Evolutionary conservation across 2,113 vertebrate species (phyloP), one percentile per base, ranked within the genome.

Genomic region (Galbula dea): DNA sequence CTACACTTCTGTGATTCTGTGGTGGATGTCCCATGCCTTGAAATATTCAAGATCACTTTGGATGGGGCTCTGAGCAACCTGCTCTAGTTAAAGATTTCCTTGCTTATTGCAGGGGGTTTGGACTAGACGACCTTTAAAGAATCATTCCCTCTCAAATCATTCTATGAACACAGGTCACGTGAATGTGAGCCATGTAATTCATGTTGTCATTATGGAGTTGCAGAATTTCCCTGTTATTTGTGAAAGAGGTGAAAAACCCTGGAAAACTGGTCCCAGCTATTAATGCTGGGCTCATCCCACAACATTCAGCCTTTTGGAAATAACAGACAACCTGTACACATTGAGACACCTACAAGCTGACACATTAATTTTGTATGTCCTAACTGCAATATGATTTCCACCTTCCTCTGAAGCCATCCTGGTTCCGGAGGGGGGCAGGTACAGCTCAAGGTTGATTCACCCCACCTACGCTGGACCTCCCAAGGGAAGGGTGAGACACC

Each of bases 401-500:
- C 52, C n/a, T 59, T 52, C 51, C 27, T 90, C 76, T 54, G 72
- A 51, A 77, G 74, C 69, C 6, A 0, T 6, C 43, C 48, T 63
- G 59, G 67, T 79, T 86, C 45, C 39, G 54, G 67, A 90, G 32
- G 41, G 88, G 80, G 59, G 76, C 65, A 72, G 77, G 27, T 48
- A 7, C 48, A 72, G 83, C 4, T 12, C 71, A 48, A 69, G 18
- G 22, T 58, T 91, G 93, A 94, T 45, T 94, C 95, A 93, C 30
- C 41, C 71, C 92, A 79, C 92, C 95, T 5, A 94, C 69, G 8
- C 65, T 49, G 80, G 95, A 86, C 94, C 90, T 95, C 91, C 95
- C 94, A 91, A 65, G 84, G 66, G 13, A 75, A 84, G 69, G 54
- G 84, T 94, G 94, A 94, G 34, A 94, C 89, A 92, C 62, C 21